Conservation (phyloP, 2,113 vertebrate genomes). For the Platysteira castanea region DNA sequence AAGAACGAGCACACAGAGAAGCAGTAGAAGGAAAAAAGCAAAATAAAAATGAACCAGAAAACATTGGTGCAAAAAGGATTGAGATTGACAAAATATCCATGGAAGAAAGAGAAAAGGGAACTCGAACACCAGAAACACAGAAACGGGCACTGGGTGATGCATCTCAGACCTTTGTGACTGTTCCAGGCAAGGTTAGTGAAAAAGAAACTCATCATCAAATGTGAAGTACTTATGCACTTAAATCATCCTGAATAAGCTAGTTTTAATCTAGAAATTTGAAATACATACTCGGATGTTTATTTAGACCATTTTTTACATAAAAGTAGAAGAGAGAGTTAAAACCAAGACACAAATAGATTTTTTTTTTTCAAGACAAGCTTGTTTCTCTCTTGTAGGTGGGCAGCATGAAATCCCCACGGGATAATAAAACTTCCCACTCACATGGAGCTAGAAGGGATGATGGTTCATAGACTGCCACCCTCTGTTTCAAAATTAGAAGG, state of each 20-base stretch:
- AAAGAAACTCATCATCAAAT: background rate
- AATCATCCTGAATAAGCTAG: background rate
- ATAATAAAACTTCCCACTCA: background rate
- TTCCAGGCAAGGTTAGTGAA: conserved; percentile 67
- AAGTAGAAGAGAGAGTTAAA: background rate
- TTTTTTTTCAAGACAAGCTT: background rate
- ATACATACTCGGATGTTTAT: background rate
- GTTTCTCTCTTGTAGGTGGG: background rate
- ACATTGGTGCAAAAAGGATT: conserved; percentile 57
- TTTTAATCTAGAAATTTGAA: background rate
- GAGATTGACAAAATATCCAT: conserved; percentile 56
- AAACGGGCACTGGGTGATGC: conserved; percentile 30
- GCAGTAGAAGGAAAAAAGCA: conserved; percentile 61
- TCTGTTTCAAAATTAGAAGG: background rate
- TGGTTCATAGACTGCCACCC: background rate
- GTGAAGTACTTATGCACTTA: background rate
- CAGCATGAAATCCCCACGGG: background rate
- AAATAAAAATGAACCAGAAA: conserved; percentile 63
- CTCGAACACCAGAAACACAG: conserved; percentile 57
- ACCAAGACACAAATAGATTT: background rate
- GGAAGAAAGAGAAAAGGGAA: conserved; percentile 67
- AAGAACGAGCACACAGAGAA: conserved; percentile 59
- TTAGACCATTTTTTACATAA: background rate
- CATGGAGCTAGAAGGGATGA: background rate
- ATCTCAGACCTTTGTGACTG: background rate